Percentiles rank a stretch among this genome's conserved stretches.
Conservation (phyloP, 2,888 invertebrate genomes). For the Conomelus anceps region DNA sequence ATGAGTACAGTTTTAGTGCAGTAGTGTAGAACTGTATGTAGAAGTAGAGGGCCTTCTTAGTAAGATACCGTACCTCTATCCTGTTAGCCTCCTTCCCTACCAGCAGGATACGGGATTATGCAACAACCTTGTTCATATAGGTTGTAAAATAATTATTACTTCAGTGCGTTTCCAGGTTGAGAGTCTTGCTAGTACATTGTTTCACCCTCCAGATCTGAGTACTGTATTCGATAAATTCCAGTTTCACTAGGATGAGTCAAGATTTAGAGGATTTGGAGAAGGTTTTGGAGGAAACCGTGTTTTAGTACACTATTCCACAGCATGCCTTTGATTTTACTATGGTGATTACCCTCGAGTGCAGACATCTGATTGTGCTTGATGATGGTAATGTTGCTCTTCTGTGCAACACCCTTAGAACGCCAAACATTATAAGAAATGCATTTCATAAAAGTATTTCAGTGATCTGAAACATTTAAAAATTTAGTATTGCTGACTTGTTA, state of each 20-base stretch:
- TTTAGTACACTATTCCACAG: too few species aligned
- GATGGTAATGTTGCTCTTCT: too few species aligned
- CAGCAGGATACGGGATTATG: neutral
- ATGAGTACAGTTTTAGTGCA: neutral
- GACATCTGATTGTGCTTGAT: too few species aligned
- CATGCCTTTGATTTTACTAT: too few species aligned
- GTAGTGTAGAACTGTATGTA: neutral
- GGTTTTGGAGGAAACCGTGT: too few species aligned
- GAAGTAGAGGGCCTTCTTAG: neutral
- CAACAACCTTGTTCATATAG: neutral
- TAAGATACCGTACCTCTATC: neutral
- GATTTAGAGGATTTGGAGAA: too few species aligned
- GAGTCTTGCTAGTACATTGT: neutral
- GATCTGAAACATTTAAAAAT: too few species aligned
- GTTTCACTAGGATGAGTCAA: neutral
- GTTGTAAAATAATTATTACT: neutral
- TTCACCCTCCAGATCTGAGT: neutral
- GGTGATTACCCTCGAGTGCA: too few species aligned
- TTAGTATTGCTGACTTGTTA: too few species aligned
- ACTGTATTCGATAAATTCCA: neutral
- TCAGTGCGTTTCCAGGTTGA: neutral
- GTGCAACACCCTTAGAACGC: too few species aligned
- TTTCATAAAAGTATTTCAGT: too few species aligned
- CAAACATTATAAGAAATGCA: too few species aligned
- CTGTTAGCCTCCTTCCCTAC: neutral